Conservation (phyloP, 2,113 vertebrate genomes). For the Mormyrus iriodes region DNA sequence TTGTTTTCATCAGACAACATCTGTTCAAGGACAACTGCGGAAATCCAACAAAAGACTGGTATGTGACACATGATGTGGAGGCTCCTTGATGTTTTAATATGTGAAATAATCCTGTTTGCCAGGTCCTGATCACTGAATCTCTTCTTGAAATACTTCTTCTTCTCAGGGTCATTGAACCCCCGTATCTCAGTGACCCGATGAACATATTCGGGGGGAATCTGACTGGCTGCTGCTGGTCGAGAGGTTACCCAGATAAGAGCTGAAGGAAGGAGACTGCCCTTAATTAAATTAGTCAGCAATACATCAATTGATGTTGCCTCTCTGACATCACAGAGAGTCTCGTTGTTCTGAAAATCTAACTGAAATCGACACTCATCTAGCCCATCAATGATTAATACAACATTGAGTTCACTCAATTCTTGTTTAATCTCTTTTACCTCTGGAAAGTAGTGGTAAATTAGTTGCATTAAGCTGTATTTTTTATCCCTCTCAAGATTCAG, state of each 20-base stretch:
- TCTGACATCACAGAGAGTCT: not conserved
- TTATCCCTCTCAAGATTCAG: not conserved
- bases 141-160: not conserved
- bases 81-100: not conserved
- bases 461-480: not conserved
- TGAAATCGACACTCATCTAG: not conserved
- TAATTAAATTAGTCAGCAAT: conserved; percentile 4
- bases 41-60: conserved; percentile 11
- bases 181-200: not conserved
- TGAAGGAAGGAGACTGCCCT: not conserved
- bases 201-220: not conserved
- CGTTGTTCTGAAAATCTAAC: not conserved
- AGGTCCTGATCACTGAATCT: not conserved
- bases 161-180: not conserved
- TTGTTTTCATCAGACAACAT: not conserved
- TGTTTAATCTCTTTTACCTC: not conserved
- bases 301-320: not conserved
- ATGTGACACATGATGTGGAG: conserved; percentile 11
- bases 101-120: not conserved
- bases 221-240: conserved; percentile 1
- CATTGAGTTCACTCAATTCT: not conserved
- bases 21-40: not conserved
- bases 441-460: not conserved
- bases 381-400: not conserved
- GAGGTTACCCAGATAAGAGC: not conserved